Evolutionary conservation across 2,888 invertebrate genomes (phyloP), one percentile per base, ranked within the genome.

Genomic region (Itoplectis maculator): DNA sequence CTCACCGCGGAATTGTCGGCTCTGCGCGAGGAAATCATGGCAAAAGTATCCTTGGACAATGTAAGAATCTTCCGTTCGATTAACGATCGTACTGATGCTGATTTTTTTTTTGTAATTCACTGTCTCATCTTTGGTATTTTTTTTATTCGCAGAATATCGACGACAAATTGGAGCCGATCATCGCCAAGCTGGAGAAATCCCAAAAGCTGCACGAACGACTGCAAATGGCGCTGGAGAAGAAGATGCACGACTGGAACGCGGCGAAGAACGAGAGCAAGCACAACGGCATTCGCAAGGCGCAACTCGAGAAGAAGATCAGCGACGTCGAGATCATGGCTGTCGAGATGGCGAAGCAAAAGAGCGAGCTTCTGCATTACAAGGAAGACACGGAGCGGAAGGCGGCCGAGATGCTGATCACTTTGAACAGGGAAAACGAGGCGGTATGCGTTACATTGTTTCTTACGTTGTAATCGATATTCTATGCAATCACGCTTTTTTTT

Each of bases 201-300:
- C 89, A 89, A 54, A 87, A 79, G 2, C 88, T 86, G 49, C 92
- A 89, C 82, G 91, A 87, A 84, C 92, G 88, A 81, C 90, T 88
- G 85, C 92, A 86, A 88, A 89, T 61, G 80, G 90, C 91, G 11
- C 80, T 94, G 9, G 92, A 93, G 2, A 92, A 92, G 80, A 89
- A 92, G 37, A 89, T 92, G 56, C 87, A 92, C 20, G 93, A 93
- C 51, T 92, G 93, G 40, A 88, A 92, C 3, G 85, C 88, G 35
- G 89, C 94, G 63, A 93, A 94, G 88, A 94, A 93, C 61, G 92
- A 94, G 35, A 93, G 94, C 81, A 94, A 95, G 76, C 93, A 93
- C 20, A 94, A 94, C 45, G 94, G 94, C 87, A 90, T 95, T 13
- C 94, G 95, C n/a, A 94, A 95, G 88, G 90, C 93, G 13, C 94